These are phyloP conservation scores for Reinhardtius hippoglossoides DNA, from an alignment of 2,113 vertebrate genomes.

Conservation along the genomic window DNA sequence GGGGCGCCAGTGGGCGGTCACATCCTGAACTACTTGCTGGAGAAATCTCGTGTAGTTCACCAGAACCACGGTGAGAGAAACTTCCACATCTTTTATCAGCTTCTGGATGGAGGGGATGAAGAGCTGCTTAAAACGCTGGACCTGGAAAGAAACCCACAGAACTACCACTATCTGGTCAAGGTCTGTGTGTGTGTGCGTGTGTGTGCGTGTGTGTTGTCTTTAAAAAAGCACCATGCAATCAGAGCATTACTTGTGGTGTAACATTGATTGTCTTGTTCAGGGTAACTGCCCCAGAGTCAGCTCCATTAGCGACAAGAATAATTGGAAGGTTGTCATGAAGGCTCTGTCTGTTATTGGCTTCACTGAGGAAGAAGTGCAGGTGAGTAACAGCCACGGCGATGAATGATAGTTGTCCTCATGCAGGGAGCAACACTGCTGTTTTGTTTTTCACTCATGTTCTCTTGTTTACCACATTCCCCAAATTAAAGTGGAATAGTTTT, in stretches of 20 bases:
- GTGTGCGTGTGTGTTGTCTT: not conserved
- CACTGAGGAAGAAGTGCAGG: slow-evolving; percentile 91
- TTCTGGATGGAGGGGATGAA: slow-evolving; percentile 92
- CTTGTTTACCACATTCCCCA: slow-evolving; percentile 2
- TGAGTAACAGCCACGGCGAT: slow-evolving; percentile 61
- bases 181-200: slow-evolving; percentile 67
- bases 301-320: slow-evolving; percentile 95
- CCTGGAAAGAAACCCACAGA: slow-evolving; percentile 91
- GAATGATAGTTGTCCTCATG: not conserved
- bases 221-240: not conserved
- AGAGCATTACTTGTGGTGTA: not conserved
- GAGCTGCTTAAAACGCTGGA: slow-evolving; percentile 87
- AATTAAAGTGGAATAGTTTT: not conserved
- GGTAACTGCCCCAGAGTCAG: slow-evolving; percentile 96
- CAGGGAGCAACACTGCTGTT: not conserved
- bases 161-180: slow-evolving; percentile 94
- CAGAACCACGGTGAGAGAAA: slow-evolving; percentile 97
- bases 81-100: slow-evolving; percentile 99
- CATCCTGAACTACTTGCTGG: slow-evolving; percentile 97
- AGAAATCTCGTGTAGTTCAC: slow-evolving; percentile 97
- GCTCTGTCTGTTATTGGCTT: slow-evolving; percentile 91
- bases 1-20: slow-evolving; percentile 94
- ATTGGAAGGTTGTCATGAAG: slow-evolving; percentile 92
- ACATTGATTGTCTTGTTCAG: slow-evolving; percentile 72
- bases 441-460: not conserved